These are phyloP conservation scores for Terrapene triunguis DNA, from an alignment of 2,113 vertebrate genomes.

Conservation along the genomic window DNA sequence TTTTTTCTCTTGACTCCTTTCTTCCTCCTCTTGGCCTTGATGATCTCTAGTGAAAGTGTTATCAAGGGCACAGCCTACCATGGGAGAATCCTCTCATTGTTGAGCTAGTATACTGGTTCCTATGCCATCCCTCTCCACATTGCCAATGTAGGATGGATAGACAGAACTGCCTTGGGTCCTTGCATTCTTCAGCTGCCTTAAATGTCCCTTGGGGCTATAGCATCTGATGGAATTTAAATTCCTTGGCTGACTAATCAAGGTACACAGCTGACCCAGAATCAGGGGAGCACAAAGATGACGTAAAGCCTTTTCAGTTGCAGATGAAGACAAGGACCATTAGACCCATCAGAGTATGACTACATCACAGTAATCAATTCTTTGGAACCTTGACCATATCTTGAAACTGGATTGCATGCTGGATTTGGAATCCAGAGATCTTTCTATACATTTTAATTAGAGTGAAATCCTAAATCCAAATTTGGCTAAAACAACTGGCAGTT, in stretches of 20 bases:
- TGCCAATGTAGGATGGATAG: neutral
- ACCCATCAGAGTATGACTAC: neutral
- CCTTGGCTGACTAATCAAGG: neutral
- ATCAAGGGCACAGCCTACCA: neutral
- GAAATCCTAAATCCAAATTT: neutral
- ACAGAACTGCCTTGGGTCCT: neutral
- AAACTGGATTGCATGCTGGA: neutral
- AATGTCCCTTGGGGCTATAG: neutral
- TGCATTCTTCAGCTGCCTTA: neutral
- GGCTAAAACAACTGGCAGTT: neutral
- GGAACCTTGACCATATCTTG: neutral
- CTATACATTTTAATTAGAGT: neutral
- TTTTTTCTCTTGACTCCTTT: neutral
- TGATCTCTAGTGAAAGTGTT: neutral
- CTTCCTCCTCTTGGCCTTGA: neutral
- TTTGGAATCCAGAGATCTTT: neutral
- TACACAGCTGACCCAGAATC: neutral
- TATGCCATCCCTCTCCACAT: neutral
- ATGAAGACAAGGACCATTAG: neutral
- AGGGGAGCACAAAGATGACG: neutral
- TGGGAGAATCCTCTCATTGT: neutral
- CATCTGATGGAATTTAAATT: neutral
- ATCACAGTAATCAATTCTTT: neutral
- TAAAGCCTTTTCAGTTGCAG: neutral
- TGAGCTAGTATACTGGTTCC: neutral